Conservation (phyloP, 2,888 invertebrate genomes). For the Toxonevra muliebris region DNA sequence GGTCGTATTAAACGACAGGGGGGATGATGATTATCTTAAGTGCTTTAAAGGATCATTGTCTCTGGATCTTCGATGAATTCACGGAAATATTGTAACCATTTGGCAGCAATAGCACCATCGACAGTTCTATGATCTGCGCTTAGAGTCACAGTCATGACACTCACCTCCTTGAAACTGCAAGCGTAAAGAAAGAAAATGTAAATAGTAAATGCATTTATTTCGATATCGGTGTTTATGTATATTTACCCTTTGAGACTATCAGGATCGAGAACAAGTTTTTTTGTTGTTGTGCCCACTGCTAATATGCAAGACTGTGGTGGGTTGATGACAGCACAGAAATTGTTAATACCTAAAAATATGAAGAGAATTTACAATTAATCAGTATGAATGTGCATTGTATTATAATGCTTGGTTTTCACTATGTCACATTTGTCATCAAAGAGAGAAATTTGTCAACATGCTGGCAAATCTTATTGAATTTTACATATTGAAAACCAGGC, state of each 20-base stretch:
- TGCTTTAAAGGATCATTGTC: conserved; percentile 86
- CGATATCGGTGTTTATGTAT: neutral
- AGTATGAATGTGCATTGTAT: too few species aligned
- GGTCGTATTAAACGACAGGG: too few species aligned
- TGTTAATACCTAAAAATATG: conserved; percentile 73
- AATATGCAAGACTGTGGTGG: conserved; percentile 96
- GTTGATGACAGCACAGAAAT: conserved; percentile 94
- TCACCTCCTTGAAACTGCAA: conserved; percentile 75
- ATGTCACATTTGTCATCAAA: too few species aligned
- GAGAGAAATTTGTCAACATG: too few species aligned
- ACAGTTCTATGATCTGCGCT: conserved; percentile 98
- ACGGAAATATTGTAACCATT: conserved; percentile 92
- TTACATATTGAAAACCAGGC: too few species aligned
- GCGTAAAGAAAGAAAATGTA: conserved; percentile 12
- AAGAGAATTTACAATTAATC: neutral
- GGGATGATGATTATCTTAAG: too few species aligned
- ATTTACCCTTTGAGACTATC: conserved; percentile 77
- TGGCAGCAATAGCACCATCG: conserved; percentile 97
- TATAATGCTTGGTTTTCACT: too few species aligned
- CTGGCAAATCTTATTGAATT: too few species aligned
- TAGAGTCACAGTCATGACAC: conserved; percentile 88
- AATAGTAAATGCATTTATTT: neutral
- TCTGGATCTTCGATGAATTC: conserved; percentile 90
- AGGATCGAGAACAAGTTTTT: conserved; percentile 78
- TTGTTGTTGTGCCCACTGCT: conserved; percentile 85